Evolutionary conservation across 2,888 invertebrate species (phyloP).

Genomic region (Dione vanillae): DNA sequence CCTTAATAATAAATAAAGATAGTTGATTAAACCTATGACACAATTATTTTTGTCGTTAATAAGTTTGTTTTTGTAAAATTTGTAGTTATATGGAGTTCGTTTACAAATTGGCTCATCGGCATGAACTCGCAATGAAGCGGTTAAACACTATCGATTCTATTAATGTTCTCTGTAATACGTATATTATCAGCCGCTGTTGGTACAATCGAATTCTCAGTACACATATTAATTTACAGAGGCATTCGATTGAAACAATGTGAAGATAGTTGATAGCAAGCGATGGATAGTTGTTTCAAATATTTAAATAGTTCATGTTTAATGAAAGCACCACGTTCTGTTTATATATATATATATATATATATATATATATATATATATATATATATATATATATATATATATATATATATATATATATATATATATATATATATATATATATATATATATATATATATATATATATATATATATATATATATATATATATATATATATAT

Average conservation of each 20-base stretch:
- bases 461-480: too few relatives aligned
- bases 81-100: conserved; percentile 6
- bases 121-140: conserved; percentile 13
- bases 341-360: too few relatives aligned
- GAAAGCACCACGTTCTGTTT: too few relatives aligned
- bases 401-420: too few relatives aligned
- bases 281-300: too few relatives aligned
- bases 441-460: too few relatives aligned
- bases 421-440: too few relatives aligned
- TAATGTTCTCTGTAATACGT: conserved; percentile 24
- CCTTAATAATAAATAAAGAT: neutral
- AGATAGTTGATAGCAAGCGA: neutral
- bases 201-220: conserved; percentile 10
- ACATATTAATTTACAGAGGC: neutral
- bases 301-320: too few relatives aligned
- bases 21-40: neutral
- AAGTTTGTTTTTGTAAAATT: neutral
- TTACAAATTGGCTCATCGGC: neutral
- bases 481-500: too few relatives aligned
- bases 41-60: neutral
- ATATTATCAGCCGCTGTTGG: conserved; percentile 4
- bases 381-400: too few relatives aligned
- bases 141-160: conserved; percentile 38
- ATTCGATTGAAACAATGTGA: neutral
- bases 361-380: too few relatives aligned